Evolutionary conservation across 2,113 vertebrate species (phyloP), one percentile per base, ranked within the genome.

Genomic region (Misgurnus mizolepis): DNA sequence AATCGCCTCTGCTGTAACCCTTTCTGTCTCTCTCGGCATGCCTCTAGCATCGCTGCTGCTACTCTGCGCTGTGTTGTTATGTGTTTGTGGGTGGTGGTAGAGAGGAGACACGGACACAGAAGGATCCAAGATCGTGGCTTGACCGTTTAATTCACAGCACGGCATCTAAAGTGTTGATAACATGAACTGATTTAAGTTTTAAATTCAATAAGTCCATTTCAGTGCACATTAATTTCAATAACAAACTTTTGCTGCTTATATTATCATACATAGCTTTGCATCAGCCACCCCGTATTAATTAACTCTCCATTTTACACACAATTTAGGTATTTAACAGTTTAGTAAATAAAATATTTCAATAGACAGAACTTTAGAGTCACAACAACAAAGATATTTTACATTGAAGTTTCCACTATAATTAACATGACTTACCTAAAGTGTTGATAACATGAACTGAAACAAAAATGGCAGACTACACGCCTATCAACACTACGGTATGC

Each of bases 141-240:
- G 18, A 60, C 18, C 58, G 0, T 60, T 60, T 60, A 22, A 22
- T 60, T n/a, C 58, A 60, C 18, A 60, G 18, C 58, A 27, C n/a
- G 18, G 58, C 58, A 60, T 60, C 58, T 60, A 27, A 22, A 60
- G 58, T 9, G 58, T 60, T 60, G 58, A 60, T 60, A 60, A 60
- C 18, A 27, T 60, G 8, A 60, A 60, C 58, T 60, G 2, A 60
- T n/a, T 60, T 60, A 60, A 60, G 56, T 9, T 60, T 60, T 60
- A 10, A 34, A 34, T 4, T n/a, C 10, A 60, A 0, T 4, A 60
- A 22, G 8, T 22, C 18, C 7, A 60, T 60, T 60, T 10, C 7
- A 10, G 22, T 60, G 18, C 58, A 60, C 18, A 27, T 10, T 3
- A 2, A 27, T 9, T 27, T 11, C 0, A 27, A 60, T 10, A 60